Percentiles rank a stretch among this genome's conserved stretches.
phyloP scores from a whole-genome alignment of 2,888 invertebrate genomes.

The Drosophila paranaensis region DNA sequence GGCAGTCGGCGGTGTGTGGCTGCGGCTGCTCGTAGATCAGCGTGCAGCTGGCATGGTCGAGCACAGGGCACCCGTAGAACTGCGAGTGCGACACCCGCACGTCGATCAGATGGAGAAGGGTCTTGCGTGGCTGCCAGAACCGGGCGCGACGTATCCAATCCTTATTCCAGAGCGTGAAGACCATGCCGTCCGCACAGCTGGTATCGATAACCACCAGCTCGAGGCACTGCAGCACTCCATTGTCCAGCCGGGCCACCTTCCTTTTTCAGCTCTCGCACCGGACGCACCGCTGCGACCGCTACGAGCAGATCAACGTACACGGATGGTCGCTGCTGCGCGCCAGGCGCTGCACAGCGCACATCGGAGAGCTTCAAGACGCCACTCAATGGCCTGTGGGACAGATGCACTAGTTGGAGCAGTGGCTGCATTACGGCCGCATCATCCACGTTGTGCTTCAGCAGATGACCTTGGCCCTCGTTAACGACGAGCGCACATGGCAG shows the following conservation, averaged over 20 bases:
- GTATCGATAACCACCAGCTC: slow-evolving; percentile 89
- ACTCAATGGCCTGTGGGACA: slow-evolving; percentile 87
- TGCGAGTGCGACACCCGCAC: slow-evolving; percentile 87
- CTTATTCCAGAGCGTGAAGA: slow-evolving; percentile 88
- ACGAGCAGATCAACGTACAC: slow-evolving; percentile 88
- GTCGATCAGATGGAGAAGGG: slow-evolving; percentile 90
- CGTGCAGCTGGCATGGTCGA: slow-evolving; percentile 86
- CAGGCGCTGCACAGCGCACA: slow-evolving; percentile 53
- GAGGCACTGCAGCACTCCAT: slow-evolving; percentile 85
- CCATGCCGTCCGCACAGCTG: slow-evolving; percentile 86
- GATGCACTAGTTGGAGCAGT: slow-evolving; percentile 86
- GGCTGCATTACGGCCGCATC: slow-evolving; percentile 78
- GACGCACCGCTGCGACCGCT: slow-evolving; percentile 88
- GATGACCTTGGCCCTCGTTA: slow-evolving; percentile 88
- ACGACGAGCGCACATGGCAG: slow-evolving; percentile 88
- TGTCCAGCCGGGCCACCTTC: slow-evolving; percentile 64
- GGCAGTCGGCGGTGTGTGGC: slow-evolving; percentile 86
- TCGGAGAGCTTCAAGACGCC: slow-evolving; percentile 76
- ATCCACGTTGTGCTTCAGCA: slow-evolving; percentile 86
- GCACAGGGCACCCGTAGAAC: slow-evolving; percentile 86
- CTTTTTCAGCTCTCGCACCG: slow-evolving; percentile 87
- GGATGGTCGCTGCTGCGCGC: slow-evolving; percentile 17
- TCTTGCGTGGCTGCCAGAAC: slow-evolving; percentile 89
- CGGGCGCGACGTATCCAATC: slow-evolving; percentile 88
- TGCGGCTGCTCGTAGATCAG: slow-evolving; percentile 91